phyloP scores from a whole-genome alignment of 2,888 invertebrate species.

The Troides aeacus region DNA sequence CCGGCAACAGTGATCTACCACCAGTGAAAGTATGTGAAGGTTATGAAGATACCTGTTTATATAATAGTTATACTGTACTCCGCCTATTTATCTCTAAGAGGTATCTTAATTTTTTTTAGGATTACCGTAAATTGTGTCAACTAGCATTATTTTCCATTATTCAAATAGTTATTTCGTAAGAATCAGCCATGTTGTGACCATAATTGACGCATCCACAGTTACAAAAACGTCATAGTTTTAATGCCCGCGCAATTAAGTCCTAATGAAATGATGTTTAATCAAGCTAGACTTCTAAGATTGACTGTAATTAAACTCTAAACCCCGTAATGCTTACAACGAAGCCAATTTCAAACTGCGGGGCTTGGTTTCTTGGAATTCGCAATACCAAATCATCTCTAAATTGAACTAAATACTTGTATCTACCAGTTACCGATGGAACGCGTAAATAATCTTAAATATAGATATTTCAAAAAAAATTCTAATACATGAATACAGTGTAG shows the following conservation, averaged over 20 bases:
- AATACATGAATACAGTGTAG: no score
- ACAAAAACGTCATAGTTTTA: constrained; percentile 27
- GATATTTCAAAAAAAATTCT: neutral
- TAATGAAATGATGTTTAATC: constrained; percentile 25
- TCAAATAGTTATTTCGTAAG: constrained; percentile 7
- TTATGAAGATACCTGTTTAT: no score
- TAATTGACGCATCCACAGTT: constrained; percentile 17
- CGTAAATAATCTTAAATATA: neutral
- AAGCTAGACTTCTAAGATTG: constrained; percentile 11
- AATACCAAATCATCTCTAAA: constrained; percentile 1
- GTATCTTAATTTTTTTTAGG: neutral
- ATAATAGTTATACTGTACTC: neutral
- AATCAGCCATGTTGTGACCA: neutral
- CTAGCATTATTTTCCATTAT: neutral
- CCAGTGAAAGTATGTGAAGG: no score
- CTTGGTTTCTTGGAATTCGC: constrained; percentile 9
- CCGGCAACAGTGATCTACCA: no score
- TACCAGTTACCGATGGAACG: neutral
- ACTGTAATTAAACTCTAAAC: constrained; percentile 25
- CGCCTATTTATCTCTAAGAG: neutral
- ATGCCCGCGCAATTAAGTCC: constrained; percentile 23
- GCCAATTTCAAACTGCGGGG: constrained; percentile 11
- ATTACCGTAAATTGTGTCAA: neutral
- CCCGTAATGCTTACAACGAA: constrained; percentile 15
- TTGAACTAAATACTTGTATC: neutral